Conservation (phyloP, 2,113 vertebrate species). For the Mellivora capensis region DNA sequence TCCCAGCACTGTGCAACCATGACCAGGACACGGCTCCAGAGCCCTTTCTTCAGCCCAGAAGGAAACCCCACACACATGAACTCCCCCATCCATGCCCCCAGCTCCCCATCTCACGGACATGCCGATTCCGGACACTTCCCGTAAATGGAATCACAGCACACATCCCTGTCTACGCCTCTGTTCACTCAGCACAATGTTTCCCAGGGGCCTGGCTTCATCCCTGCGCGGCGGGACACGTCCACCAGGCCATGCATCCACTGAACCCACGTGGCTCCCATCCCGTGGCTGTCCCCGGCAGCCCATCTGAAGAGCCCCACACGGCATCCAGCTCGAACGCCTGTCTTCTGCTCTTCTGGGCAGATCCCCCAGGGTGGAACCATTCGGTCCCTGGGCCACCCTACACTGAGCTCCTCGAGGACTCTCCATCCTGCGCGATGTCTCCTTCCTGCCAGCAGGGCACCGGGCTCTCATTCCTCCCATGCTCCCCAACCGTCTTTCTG, state of each 20-base stretch:
- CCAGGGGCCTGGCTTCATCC: background rate
- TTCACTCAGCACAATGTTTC: background rate
- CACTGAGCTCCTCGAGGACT: background rate
- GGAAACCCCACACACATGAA: accelerated
- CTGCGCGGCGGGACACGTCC: background rate
- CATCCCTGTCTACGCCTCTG: background rate
- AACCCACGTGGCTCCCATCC: background rate
- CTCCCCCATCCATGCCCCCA: background rate
- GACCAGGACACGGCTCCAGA: background rate
- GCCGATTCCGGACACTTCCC: background rate
- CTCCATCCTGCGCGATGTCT: too few relatives aligned
- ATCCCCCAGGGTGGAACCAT: background rate
- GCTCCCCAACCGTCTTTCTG: background rate
- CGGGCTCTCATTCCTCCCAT: background rate
- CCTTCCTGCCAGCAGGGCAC: too few relatives aligned
- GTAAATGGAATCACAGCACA: background rate
- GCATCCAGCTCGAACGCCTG: background rate
- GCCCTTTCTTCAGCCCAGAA: background rate
- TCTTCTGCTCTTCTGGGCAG: background rate
- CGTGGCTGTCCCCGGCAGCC: background rate
- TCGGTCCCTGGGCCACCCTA: background rate
- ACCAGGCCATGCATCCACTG: background rate
- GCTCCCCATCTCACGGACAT: background rate
- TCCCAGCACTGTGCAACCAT: accelerated
- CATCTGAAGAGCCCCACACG: background rate